These are phyloP conservation scores for Plodia interpunctella DNA, from an alignment of 1,140 invertebrate species.

Conservation along the genomic window DNA sequence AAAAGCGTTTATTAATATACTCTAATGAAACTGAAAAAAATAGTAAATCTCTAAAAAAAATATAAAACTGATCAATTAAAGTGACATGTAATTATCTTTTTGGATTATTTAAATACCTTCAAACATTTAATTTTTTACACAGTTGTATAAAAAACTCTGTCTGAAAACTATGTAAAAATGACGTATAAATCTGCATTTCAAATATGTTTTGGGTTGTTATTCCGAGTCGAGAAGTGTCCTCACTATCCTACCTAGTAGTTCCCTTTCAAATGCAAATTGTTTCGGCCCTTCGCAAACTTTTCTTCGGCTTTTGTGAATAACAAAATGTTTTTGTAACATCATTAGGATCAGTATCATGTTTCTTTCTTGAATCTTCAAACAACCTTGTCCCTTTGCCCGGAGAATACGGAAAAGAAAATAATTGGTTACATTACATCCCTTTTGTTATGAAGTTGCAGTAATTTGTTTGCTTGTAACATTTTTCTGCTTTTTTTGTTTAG, in stretches of 20 bases:
- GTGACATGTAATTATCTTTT: too few relatives aligned
- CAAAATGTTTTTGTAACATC: slow-evolving; percentile 33
- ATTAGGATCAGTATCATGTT: slow-evolving; percentile 25
- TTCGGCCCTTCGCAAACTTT: slow-evolving; percentile 32
- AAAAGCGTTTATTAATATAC: too few relatives aligned
- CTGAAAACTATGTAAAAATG: slow-evolving; percentile 12
- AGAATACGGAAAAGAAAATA: slow-evolving; percentile 1
- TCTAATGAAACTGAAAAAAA: too few relatives aligned
- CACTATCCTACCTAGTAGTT: slow-evolving; percentile 34
- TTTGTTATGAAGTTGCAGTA: neutral
- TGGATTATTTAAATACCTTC: too few relatives aligned
- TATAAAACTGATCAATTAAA: too few relatives aligned
- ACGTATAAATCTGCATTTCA: slow-evolving; percentile 31
- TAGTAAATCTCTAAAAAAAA: too few relatives aligned
- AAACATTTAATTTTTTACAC: too few relatives aligned
- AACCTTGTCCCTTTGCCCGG: neutral
- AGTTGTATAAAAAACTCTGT: too few relatives aligned
- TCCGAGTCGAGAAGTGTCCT: slow-evolving; percentile 22
- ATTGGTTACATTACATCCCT: slow-evolving; percentile 2
- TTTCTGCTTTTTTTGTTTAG: neutral
- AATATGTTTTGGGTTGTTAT: slow-evolving; percentile 34
- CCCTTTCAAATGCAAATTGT: slow-evolving; percentile 52
- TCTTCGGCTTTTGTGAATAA: slow-evolving; percentile 38
- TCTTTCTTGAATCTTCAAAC: slow-evolving; percentile 10
- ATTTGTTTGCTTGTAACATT: neutral